phyloP scores from a whole-genome alignment of 2,797 vertebrate species.

The Kryptopterus vitreolus region DNA sequence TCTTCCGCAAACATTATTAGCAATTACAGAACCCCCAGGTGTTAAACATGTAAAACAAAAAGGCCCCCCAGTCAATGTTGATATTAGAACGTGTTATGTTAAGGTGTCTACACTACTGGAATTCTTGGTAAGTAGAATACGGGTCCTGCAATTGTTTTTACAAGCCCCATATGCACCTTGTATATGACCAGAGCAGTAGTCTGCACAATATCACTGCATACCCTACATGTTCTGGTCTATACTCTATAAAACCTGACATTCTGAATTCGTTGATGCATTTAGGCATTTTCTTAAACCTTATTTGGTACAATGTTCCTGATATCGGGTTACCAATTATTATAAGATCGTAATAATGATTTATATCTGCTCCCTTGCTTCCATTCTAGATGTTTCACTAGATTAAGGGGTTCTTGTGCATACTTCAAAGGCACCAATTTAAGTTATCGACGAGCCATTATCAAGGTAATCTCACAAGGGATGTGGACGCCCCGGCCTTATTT shows the following conservation, averaged over 20 bases:
- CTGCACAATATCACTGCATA: conserved; percentile 21
- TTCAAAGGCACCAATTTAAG: background rate
- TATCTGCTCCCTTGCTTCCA: background rate
- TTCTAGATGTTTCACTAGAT: background rate
- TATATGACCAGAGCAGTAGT: conserved; percentile 30
- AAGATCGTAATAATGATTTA: conserved; percentile 12
- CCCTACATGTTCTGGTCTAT: background rate
- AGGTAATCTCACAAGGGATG: too few relatives aligned
- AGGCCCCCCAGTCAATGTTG: background rate
- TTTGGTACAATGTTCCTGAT: background rate
- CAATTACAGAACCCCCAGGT: background rate
- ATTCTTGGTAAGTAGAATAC: conserved; percentile 1
- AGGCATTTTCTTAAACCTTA: background rate
- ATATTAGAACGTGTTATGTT: conserved; percentile 15
- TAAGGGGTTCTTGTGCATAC: background rate
- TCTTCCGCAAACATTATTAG: background rate
- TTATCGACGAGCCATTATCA: background rate
- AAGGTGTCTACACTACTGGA: background rate
- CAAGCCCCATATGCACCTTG: conserved; percentile 28
- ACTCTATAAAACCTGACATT: conserved; percentile 6
- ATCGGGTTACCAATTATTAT: conserved; percentile 3
- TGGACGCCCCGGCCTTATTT: too few relatives aligned
- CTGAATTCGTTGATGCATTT: background rate
- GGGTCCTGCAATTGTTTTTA: conserved; percentile 15
- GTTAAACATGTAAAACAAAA: conserved; percentile 22